phyloP scores from a whole-genome alignment of 1,140 invertebrate genomes.

The Drosophila nigromelanica region DNA sequence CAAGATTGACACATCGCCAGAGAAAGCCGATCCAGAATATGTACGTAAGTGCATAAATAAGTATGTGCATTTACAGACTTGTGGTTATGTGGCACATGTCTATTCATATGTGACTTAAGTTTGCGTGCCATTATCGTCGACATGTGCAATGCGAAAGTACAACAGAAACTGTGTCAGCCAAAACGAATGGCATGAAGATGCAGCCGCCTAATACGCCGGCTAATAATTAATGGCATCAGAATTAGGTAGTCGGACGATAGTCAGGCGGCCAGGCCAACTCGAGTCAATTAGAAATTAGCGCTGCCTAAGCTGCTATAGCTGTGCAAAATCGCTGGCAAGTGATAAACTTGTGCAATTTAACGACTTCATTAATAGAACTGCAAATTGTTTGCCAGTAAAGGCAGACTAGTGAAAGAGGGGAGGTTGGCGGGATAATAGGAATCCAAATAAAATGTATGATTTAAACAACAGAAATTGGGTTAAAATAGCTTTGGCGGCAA shows the following conservation, averaged over 20 bases:
- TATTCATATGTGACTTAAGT: background rate
- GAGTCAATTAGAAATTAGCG: constrained; percentile 13
- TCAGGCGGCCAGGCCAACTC: background rate
- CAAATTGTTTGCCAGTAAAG: constrained; percentile 20
- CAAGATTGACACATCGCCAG: constrained; percentile 8
- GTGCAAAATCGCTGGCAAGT: constrained; percentile 30
- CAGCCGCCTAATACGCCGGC: constrained; percentile 13
- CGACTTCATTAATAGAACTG: constrained; percentile 44
- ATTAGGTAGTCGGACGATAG: constrained; percentile 30
- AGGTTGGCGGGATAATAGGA: background rate
- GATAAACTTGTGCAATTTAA: constrained; percentile 50
- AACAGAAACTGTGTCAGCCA: constrained; percentile 24
- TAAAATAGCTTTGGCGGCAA: too few relatives aligned
- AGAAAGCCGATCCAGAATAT: constrained; percentile 18
- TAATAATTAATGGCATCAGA: constrained; percentile 48
- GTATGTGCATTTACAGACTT: background rate
- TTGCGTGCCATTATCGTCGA: constrained; percentile 4
- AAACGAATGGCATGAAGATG: constrained; percentile 14
- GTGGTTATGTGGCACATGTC: background rate
- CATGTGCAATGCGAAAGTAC: constrained; percentile 13
- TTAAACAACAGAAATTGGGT: background rate
- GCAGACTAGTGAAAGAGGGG: too few relatives aligned
- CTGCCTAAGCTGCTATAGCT: constrained; percentile 3
- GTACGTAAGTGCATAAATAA: background rate
- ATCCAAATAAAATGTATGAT: background rate